Evolutionary conservation across 2,888 invertebrate species (phyloP).

Genomic region (Plusia festucae): DNA sequence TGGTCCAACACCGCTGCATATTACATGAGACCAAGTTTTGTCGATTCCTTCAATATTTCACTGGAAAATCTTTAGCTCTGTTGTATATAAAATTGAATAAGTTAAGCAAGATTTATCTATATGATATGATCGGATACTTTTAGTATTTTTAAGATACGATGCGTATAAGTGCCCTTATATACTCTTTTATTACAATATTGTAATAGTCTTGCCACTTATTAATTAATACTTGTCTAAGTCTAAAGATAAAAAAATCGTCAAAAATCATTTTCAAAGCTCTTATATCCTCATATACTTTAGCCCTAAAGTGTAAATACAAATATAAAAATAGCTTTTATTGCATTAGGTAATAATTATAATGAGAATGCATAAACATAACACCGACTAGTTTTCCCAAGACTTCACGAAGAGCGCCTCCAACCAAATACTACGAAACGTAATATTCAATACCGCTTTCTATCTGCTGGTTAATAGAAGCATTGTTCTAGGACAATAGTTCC

Average conservation of each 20-base stretch:
- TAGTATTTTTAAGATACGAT: too few relatives aligned
- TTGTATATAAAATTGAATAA: conserved; percentile 57
- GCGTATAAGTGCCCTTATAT: too few relatives aligned
- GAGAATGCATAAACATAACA: conserved; percentile 21
- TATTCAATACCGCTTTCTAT: conserved; percentile 55
- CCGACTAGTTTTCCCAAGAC: conserved; percentile 41
- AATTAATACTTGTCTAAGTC: too few relatives aligned
- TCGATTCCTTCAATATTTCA: conserved; percentile 85
- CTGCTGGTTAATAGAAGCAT: conserved; percentile 54
- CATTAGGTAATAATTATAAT: conserved; percentile 13
- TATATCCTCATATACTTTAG: too few relatives aligned
- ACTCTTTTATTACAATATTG: too few relatives aligned
- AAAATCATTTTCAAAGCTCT: too few relatives aligned
- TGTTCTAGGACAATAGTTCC: conserved; percentile 61
- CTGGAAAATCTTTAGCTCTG: conserved; percentile 71
- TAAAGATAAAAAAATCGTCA: too few relatives aligned
- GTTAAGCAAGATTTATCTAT: conserved; percentile 40
- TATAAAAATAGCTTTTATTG: too few relatives aligned
- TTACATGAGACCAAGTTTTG: conserved; percentile 85
- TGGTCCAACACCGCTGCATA: conserved; percentile 77
- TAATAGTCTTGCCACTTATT: too few relatives aligned
- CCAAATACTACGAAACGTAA: conserved; percentile 51
- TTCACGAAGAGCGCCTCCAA: conserved; percentile 31
- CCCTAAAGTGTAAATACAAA: too few relatives aligned
- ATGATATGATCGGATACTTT: conserved; percentile 23